These are phyloP conservation scores for Drosophila punjabiensis DNA, from an alignment of 1,140 invertebrate species.

Conservation along the genomic window DNA sequence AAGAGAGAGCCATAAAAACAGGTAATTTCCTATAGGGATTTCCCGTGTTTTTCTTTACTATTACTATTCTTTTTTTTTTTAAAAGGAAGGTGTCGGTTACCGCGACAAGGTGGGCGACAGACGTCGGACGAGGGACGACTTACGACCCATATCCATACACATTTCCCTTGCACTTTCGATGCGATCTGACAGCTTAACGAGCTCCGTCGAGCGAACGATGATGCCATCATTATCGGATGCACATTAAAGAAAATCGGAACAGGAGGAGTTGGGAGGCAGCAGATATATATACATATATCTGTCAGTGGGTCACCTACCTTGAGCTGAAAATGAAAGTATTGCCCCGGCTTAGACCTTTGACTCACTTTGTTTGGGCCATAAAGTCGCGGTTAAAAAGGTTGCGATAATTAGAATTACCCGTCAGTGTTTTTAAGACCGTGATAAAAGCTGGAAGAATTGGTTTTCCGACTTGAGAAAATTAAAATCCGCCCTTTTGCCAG, in stretches of 20 bases:
- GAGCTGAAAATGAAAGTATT: slow-evolving; percentile 40
- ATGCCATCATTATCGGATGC: slow-evolving; percentile 60
- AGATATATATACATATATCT: neutral
- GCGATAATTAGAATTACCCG: slow-evolving; percentile 10
- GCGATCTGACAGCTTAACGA: slow-evolving; percentile 52
- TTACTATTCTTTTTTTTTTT: neutral
- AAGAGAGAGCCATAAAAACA: slow-evolving; percentile 20
- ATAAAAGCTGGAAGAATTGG: neutral
- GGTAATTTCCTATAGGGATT: slow-evolving; percentile 36
- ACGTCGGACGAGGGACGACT: neutral
- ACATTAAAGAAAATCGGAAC: slow-evolving; percentile 35
- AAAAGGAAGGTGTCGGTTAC: slow-evolving; percentile 31
- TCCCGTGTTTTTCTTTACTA: slow-evolving; percentile 2
- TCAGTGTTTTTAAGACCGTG: neutral
- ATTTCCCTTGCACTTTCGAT: slow-evolving; percentile 65
- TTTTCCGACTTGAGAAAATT: neutral
- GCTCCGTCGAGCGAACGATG: slow-evolving; percentile 39
- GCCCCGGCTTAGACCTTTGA: neutral
- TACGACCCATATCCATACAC: slow-evolving; percentile 18
- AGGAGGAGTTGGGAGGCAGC: neutral
- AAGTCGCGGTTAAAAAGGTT: slow-evolving; percentile 9
- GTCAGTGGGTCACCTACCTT: slow-evolving; percentile 39
- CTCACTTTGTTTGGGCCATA: slow-evolving; percentile 29
- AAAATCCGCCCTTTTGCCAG: neutral
- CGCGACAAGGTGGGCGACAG: slow-evolving; percentile 23